phyloP scores from a whole-genome alignment of 1,140 invertebrate species.

The Penaeus japonicus region DNA sequence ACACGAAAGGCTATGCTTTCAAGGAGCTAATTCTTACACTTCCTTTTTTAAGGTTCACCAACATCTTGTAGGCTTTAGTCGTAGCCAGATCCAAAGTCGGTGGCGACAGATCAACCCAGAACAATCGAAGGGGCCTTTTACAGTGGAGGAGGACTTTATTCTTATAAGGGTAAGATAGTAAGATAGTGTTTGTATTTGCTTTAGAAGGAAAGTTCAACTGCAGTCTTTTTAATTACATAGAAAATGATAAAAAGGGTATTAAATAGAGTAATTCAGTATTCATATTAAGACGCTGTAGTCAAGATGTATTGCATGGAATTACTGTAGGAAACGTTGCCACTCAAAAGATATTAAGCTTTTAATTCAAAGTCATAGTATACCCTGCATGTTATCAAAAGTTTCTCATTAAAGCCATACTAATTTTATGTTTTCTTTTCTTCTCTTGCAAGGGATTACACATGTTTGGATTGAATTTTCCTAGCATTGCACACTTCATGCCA shows the following conservation, averaged over 20 bases:
- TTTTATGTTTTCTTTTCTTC: background rate
- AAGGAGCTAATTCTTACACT: too few species aligned
- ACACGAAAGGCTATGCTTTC: too few species aligned
- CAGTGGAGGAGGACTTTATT: slow-evolving; percentile 40
- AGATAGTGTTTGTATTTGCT: background rate
- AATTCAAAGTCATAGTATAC: background rate
- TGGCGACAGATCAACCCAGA: slow-evolving; percentile 46
- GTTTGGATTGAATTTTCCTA: slow-evolving; percentile 53
- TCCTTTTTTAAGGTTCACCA: slow-evolving; percentile 32
- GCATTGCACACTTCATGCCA: slow-evolving; percentile 52
- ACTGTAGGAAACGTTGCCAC: too few species aligned
- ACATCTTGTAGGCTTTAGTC: slow-evolving; percentile 49
- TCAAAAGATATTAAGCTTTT: too few species aligned
- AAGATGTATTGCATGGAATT: too few species aligned
- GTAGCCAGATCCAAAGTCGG: slow-evolving; percentile 39
- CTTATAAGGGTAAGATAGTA: slow-evolving; percentile 33
- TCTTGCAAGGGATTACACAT: slow-evolving; percentile 42
- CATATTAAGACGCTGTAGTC: too few species aligned
- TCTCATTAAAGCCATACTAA: background rate
- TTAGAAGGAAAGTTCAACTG: background rate
- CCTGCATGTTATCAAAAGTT: background rate
- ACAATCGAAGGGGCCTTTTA: slow-evolving; percentile 39
- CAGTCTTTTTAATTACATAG: background rate
- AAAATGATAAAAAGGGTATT: background rate
- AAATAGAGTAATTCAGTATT: too few species aligned